These are phyloP conservation scores for Phaethon lepturus DNA, from an alignment of 2,113 vertebrate genomes.

Conservation along the genomic window DNA sequence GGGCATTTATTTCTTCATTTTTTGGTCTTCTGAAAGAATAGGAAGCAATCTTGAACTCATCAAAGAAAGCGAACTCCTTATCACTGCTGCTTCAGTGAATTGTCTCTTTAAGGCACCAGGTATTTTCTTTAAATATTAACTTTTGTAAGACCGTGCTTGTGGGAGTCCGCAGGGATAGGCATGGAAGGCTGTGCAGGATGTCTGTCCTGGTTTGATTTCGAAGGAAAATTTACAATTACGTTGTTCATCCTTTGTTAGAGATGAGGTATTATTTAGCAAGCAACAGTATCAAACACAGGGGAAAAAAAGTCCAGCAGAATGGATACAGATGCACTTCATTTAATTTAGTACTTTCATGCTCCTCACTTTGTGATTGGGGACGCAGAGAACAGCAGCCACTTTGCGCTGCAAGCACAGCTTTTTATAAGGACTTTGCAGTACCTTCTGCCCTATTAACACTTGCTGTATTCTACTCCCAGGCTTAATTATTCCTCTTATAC, in stretches of 20 bases:
- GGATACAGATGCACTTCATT: slow-evolving; percentile 29
- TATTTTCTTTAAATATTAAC: not conserved
- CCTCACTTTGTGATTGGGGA: not conserved
- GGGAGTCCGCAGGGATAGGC: not conserved
- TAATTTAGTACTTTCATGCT: slow-evolving; percentile 32
- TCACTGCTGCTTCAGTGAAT: not conserved
- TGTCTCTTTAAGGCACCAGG: not conserved
- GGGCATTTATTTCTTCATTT: not conserved
- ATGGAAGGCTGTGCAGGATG: not conserved
- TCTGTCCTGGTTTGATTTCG: not conserved
- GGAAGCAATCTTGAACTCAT: not conserved
- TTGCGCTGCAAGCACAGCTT: slow-evolving; percentile 36
- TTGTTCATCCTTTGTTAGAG: not conserved
- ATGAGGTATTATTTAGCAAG: not conserved
- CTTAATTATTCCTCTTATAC: slow-evolving; percentile 70
- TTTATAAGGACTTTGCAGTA: slow-evolving; percentile 53
- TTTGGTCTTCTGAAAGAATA: not conserved
- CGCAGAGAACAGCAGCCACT: slow-evolving; percentile 1
- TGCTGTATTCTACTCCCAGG: slow-evolving; percentile 58
- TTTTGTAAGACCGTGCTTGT: not conserved
- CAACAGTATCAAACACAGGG: not conserved
- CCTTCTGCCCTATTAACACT: slow-evolving; percentile 65
- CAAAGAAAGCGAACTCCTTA: not conserved
- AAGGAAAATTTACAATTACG: not conserved
- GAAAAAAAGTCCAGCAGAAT: not conserved